Percentiles rank a stretch among this genome's conserved stretches.
Conservation (phyloP, 2,113 vertebrate species). For the Poeciliopsis occidentalis region DNA sequence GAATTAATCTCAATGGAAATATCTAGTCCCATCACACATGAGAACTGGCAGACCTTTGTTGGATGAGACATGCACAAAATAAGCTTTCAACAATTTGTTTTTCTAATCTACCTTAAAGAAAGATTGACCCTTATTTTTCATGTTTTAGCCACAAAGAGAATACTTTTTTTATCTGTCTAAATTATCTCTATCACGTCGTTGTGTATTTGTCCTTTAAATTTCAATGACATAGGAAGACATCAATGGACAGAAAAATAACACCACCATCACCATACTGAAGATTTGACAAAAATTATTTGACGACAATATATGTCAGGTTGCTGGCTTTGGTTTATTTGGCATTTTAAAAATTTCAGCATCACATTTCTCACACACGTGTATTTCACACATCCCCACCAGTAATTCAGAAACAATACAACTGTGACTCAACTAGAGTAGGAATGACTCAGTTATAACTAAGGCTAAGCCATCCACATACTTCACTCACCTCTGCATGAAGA, state of each 20-base stretch:
- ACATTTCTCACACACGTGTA: not conserved
- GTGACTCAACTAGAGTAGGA: not conserved
- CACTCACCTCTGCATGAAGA: not conserved
- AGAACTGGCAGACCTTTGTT: conserved; percentile 42
- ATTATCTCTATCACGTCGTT: too few relatives aligned
- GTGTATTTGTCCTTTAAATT: too few relatives aligned
- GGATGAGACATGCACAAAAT: conserved; percentile 38
- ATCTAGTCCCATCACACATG: conserved; percentile 37
- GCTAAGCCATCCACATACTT: not conserved
- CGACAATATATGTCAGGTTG: too few relatives aligned
- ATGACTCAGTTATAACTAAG: not conserved
- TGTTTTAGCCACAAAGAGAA: not conserved
- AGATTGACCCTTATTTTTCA: not conserved
- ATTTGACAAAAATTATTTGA: not conserved
- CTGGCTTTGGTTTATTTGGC: not conserved
- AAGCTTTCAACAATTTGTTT: not conserved
- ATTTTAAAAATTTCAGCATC: not conserved
- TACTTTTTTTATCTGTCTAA: not conserved
- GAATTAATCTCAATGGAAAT: conserved; percentile 43
- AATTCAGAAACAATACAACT: not conserved
- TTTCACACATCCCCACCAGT: not conserved
- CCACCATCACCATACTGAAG: not conserved
- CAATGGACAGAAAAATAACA: not conserved
- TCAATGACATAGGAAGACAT: too few relatives aligned
- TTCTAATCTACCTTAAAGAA: not conserved